These are phyloP conservation scores for Cataglyphis cursor DNA, from an alignment of 2,888 invertebrate species.

Conservation along the genomic window DNA sequence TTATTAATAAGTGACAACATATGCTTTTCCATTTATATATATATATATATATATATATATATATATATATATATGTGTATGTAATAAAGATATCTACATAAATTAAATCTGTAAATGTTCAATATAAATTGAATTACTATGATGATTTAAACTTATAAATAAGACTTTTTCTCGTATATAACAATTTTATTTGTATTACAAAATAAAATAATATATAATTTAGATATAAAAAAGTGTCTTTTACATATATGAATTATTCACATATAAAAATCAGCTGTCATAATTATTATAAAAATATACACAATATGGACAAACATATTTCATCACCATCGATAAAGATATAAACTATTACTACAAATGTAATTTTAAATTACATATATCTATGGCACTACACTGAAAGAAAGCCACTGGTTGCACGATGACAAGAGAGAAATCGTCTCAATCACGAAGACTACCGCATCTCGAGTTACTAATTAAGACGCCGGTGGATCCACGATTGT, in stretches of 20 bases:
- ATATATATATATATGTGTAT: neutral
- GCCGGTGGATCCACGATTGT: slow-evolving; percentile 83
- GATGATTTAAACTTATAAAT: neutral
- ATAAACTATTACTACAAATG: neutral
- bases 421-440: slow-evolving; percentile 54
- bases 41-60: too few relatives aligned
- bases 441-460: slow-evolving; percentile 67
- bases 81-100: neutral
- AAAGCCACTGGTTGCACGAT: neutral
- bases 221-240: too few relatives aligned
- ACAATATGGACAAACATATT: neutral
- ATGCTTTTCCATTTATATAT: neutral
- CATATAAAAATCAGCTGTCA: neutral
- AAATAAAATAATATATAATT: too few relatives aligned
- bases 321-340: neutral
- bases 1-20: slow-evolving; percentile 9
- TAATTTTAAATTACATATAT: neutral
- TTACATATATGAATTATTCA: neutral
- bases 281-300: neutral
- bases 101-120: neutral
- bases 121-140: neutral
- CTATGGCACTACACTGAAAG: neutral
- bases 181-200: neutral
- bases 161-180: neutral
- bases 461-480: slow-evolving; percentile 85